phyloP scores from a whole-genome alignment of 2,113 vertebrate species.

The Xiphorhynchus elegans region DNA sequence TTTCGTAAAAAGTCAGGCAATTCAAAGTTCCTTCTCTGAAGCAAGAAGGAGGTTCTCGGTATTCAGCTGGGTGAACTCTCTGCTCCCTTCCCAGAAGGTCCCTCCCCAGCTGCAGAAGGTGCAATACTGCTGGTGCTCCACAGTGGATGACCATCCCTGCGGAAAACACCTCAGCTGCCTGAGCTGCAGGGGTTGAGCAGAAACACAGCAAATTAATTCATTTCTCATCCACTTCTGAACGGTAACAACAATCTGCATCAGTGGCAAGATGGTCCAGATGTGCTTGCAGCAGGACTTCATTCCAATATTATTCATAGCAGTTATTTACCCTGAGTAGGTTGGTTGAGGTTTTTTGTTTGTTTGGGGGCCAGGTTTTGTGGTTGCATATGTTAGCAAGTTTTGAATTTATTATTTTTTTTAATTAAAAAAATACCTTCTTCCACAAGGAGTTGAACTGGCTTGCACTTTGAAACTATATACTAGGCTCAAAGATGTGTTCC shows the following conservation, averaged over 20 bases:
- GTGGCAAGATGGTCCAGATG: background rate
- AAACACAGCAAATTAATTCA: background rate
- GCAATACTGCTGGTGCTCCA: background rate
- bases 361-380: background rate
- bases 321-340: background rate
- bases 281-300: background rate
- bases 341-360: background rate
- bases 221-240: background rate
- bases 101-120: background rate
- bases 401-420: too few species aligned
- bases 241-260: background rate
- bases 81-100: background rate
- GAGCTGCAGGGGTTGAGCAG: background rate
- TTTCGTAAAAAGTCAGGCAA: background rate
- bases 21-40: background rate
- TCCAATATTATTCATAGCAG: background rate
- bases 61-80: background rate
- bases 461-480: background rate
- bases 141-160: fast-evolving
- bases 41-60: background rate
- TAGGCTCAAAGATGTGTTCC: background rate
- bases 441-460: background rate
- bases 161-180: background rate
- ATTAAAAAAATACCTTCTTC: background rate
- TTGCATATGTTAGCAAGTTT: background rate